Conservation (phyloP, 35 echinoderm and acorn worm species). For the Stichopus chloronotus region DNA sequence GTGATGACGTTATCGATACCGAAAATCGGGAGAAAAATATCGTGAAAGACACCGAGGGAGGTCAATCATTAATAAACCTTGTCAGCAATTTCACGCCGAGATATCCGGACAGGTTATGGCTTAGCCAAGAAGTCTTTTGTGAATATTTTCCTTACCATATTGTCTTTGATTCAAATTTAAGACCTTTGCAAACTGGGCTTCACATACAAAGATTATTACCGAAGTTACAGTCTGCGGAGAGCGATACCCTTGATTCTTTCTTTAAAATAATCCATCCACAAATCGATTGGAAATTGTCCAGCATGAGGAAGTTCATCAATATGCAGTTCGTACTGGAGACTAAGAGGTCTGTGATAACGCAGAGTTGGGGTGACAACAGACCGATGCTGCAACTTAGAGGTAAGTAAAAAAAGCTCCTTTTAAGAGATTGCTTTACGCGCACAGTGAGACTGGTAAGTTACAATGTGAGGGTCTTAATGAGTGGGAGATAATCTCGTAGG, state of each 20-base stretch:
- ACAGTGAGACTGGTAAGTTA: background rate
- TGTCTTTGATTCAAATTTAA: slow-evolving; percentile 83
- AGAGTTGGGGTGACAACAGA: slow-evolving; percentile 71
- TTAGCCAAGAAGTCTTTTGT: slow-evolving; percentile 89
- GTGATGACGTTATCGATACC: background rate
- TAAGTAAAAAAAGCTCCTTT: slow-evolving; percentile 24
- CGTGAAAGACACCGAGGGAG: background rate
- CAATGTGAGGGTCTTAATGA: background rate
- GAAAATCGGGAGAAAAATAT: slow-evolving; percentile 21
- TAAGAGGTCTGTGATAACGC: slow-evolving; percentile 75
- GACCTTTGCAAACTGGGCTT: slow-evolving; percentile 80
- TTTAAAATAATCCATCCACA: slow-evolving; percentile 97
- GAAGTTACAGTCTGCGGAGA: slow-evolving; percentile 61
- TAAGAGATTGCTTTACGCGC: background rate
- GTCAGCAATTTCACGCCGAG: slow-evolving; percentile 73
- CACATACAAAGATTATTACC: slow-evolving; percentile 94
- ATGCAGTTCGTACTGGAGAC: slow-evolving; percentile 98
- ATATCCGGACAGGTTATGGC: slow-evolving; percentile 93
- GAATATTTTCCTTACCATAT: slow-evolving; percentile 97
- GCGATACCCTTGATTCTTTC: slow-evolving; percentile 71
- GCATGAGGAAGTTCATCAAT: slow-evolving; percentile 97
- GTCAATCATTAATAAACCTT: slow-evolving; percentile 64
- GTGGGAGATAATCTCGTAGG: too few relatives aligned
- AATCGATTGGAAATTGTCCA: slow-evolving; percentile 89
- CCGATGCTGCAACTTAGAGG: slow-evolving; percentile 95